These are phyloP conservation scores for Argynnis bischoffii DNA, from an alignment of 2,888 invertebrate species.

Conservation along the genomic window DNA sequence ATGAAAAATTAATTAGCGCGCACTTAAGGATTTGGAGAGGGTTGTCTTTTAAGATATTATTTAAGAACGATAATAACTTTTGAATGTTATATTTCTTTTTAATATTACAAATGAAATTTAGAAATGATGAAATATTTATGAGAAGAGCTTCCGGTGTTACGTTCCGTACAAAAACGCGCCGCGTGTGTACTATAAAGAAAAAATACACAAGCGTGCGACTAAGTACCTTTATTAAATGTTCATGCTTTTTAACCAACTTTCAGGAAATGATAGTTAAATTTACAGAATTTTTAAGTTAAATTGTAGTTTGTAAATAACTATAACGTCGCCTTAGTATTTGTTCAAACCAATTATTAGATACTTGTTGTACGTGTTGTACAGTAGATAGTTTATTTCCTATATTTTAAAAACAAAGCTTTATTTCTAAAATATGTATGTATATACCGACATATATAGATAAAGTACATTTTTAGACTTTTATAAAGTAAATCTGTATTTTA, in stretches of 20 bases:
- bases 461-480: no score
- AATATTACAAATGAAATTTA: slow-evolving; percentile 10
- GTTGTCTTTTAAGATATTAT: slow-evolving; percentile 4
- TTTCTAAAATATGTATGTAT: no score
- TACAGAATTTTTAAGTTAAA: no score
- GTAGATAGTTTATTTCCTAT: no score
- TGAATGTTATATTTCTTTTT: neutral
- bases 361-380: no score
- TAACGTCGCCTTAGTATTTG: no score
- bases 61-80: neutral
- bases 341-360: no score
- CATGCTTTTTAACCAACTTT: slow-evolving; percentile 12
- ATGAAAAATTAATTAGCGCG: slow-evolving; percentile 6
- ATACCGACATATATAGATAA: no score
- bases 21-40: neutral
- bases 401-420: no score
- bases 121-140: slow-evolving; percentile 13
- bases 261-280: neutral
- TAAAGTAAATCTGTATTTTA: no score
- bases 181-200: slow-evolving; percentile 17
- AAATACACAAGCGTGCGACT: slow-evolving; percentile 8
- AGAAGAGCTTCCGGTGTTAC: slow-evolving; percentile 9
- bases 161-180: slow-evolving; percentile 1
- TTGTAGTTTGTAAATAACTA: no score
- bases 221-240: slow-evolving; percentile 19